Conservation (phyloP, 2,113 vertebrate genomes). For the Brachionichthys hirsutus region DNA sequence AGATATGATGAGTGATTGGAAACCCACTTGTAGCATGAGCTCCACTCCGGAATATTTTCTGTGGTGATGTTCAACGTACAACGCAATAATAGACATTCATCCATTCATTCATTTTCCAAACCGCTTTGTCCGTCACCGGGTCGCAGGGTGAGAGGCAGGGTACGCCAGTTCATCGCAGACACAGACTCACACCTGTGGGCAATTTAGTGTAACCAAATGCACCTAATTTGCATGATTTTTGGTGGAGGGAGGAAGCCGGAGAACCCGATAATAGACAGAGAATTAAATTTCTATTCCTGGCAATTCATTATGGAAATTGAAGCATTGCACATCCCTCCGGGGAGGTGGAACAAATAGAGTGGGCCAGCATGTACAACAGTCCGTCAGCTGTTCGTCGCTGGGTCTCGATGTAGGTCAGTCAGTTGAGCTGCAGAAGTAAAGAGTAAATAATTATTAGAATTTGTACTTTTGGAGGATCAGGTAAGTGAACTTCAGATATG, state of each 20-base stretch:
- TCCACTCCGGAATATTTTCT: neutral
- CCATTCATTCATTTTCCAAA: too few species aligned
- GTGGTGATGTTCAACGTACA: neutral
- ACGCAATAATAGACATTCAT: neutral
- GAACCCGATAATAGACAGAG: too few species aligned
- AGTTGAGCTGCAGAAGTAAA: constrained; percentile 5
- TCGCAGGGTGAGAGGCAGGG: too few species aligned
- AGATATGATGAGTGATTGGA: neutral
- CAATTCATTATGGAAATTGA: constrained; percentile 41
- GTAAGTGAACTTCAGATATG: constrained; percentile 15
- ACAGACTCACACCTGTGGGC: too few species aligned
- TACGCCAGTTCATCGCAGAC: too few species aligned
- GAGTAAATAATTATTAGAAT: neutral
- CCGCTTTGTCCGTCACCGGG: too few species aligned
- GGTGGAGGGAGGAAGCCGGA: too few species aligned
- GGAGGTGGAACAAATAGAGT: too few species aligned
- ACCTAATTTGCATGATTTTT: too few species aligned
- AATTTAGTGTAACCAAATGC: too few species aligned
- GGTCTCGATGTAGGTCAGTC: constrained; percentile 26
- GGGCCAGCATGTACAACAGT: constrained; percentile 15
- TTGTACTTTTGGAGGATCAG: constrained; percentile 5
- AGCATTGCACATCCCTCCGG: constrained; percentile 14
- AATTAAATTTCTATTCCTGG: constrained; percentile 34
- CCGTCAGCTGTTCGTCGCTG: constrained; percentile 32
- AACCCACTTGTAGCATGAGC: constrained; percentile 27